Conservation (phyloP, 2,888 invertebrate genomes). For the Netelia virgata region DNA sequence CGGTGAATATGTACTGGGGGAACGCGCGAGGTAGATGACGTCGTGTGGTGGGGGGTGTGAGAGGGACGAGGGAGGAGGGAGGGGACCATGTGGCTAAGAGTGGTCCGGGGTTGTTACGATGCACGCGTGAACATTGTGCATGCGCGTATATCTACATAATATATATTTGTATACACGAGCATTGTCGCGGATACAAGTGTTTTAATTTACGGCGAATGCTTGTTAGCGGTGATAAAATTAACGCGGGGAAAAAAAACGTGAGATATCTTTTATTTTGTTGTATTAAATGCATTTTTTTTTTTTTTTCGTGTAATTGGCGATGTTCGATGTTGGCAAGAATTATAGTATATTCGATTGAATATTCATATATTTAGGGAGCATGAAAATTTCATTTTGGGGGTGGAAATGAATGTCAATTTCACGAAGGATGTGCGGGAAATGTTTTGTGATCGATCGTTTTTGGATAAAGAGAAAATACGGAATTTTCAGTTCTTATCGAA, state of each 20-base stretch:
- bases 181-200: not conserved
- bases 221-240: not conserved
- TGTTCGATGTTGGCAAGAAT: not conserved
- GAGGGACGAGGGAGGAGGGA: not conserved
- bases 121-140: conserved; percentile 26
- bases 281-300: not conserved
- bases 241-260: not conserved
- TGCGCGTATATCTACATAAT: not conserved
- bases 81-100: not conserved
- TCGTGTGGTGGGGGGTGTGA: not conserved
- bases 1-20: conserved; percentile 28
- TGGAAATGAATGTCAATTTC: not conserved
- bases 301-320: not conserved
- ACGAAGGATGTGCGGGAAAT: not conserved
- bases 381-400: not conserved
- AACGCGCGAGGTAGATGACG: not conserved
- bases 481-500: not conserved
- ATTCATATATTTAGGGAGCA: not conserved
- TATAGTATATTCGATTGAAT: not conserved
- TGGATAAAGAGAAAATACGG: not conserved
- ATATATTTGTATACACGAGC: conserved; percentile 10
- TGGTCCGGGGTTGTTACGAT: not conserved
- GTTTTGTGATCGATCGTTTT: not conserved
- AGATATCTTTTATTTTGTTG: not conserved
- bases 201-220: conserved; percentile 18